phyloP scores from a whole-genome alignment of 2,797 vertebrate species.

The Liasis olivaceus region DNA sequence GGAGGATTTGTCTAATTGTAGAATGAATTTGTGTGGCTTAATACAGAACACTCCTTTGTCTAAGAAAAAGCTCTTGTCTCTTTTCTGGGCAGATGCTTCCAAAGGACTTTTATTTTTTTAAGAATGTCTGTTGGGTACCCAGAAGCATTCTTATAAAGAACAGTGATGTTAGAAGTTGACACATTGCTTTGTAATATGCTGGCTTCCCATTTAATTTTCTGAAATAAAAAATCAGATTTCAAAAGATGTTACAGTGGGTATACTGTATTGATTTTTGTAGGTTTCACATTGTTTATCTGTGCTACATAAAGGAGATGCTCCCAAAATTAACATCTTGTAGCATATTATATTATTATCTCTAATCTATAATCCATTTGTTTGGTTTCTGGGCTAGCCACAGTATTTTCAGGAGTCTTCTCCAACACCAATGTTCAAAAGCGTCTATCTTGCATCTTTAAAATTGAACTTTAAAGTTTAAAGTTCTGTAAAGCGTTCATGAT shows the following conservation, averaged over 20 bases:
- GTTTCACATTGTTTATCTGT: not conserved
- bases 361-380: not conserved
- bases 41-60: not conserved
- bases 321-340: not conserved
- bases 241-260: not conserved
- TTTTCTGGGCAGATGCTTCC: not conserved
- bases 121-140: not conserved
- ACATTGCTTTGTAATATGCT: not conserved
- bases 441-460: not conserved
- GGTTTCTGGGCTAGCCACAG: not conserved
- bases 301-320: not conserved
- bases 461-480: not conserved
- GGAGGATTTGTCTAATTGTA: not conserved
- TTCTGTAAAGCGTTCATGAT: not conserved
- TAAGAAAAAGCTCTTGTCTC: not conserved
- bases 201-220: not conserved
- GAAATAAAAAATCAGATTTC: not conserved
- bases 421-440: not conserved
- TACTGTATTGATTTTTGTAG: not conserved
- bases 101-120: not conserved
- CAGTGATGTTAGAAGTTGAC: not conserved
- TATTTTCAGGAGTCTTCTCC: not conserved
- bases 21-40: not conserved
- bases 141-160: not conserved
- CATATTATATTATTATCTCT: not conserved